These are phyloP conservation scores for Ciconia boyciana DNA, from an alignment of 2,113 vertebrate genomes.

Conservation along the genomic window DNA sequence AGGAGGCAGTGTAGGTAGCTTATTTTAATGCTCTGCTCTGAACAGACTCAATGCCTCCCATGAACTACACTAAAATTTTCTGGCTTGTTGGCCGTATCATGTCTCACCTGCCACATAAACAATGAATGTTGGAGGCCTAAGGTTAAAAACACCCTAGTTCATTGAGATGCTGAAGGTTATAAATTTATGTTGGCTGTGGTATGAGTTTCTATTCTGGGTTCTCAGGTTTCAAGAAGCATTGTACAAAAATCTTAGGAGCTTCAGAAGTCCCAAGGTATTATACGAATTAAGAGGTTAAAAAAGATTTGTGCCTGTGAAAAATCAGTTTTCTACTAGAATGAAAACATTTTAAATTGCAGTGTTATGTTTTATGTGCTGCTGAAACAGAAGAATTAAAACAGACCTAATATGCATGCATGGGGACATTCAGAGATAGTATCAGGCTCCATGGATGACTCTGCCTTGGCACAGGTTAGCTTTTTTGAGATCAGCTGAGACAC, in stretches of 20 bases:
- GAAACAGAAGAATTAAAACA: neutral
- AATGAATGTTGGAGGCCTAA: neutral
- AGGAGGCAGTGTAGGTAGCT: neutral
- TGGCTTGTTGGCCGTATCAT: neutral
- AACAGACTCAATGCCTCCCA: neutral
- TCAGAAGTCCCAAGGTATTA: neutral
- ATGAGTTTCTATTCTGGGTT: neutral
- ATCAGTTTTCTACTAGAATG: neutral
- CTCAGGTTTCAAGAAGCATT: neutral
- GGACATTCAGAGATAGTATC: neutral
- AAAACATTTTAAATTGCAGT: neutral
- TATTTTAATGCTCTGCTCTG: neutral
- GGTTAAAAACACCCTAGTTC: neutral
- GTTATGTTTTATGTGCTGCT: neutral
- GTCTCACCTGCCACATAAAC: neutral
- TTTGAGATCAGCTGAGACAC: neutral
- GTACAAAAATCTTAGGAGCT: neutral
- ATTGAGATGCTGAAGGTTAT: neutral
- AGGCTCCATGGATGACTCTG: neutral
- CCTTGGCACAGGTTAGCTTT: neutral
- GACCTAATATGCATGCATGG: neutral
- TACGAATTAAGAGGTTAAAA: neutral
- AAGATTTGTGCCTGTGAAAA: neutral
- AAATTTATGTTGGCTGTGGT: neutral
- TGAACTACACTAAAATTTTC: neutral